Percentiles rank a stretch among this genome's conserved stretches.
Evolutionary conservation across 2,888 invertebrate genomes (phyloP).

Genomic region (Himalopsyche anomala): DNA sequence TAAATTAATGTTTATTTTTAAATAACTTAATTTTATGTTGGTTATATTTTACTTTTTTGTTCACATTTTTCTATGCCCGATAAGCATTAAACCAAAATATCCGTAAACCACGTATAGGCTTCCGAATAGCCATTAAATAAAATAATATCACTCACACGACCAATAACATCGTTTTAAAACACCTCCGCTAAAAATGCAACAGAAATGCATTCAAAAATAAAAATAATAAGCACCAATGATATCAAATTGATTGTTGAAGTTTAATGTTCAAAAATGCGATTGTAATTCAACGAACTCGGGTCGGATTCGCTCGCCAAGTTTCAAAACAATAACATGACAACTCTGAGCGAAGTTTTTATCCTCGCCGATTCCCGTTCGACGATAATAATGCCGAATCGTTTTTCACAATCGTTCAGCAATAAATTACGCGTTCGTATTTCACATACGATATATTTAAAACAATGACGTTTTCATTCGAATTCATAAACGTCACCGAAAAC

Average conservation of each 20-base stretch:
- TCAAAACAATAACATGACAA: conserved; percentile 23
- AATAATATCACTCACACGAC: conserved; percentile 16
- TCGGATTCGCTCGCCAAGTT: not conserved
- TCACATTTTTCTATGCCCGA: conserved; percentile 51
- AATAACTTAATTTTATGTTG: not conserved
- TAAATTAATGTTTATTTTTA: not conserved
- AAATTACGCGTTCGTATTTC: not conserved
- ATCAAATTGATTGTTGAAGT: not conserved
- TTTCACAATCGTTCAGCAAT: not conserved
- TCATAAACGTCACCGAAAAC: not conserved
- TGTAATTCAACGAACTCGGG: conserved; percentile 22
- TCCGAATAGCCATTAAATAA: conserved; percentile 54
- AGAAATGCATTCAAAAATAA: conserved; percentile 1
- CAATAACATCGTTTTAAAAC: conserved; percentile 13
- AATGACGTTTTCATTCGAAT: not conserved
- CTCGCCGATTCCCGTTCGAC: not conserved
- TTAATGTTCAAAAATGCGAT: conserved; percentile 34
- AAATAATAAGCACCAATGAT: conserved; percentile 17
- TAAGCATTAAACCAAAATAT: conserved; percentile 54
- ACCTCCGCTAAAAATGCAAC: conserved; percentile 11
- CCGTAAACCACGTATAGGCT: conserved; percentile 52
- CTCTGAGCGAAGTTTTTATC: not conserved
- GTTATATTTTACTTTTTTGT: conserved; percentile 35
- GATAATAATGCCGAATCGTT: not conserved
- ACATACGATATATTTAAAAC: not conserved